These are phyloP conservation scores for Cataglyphis altisquamis DNA, from an alignment of 2,888 invertebrate genomes.

Conservation along the genomic window DNA sequence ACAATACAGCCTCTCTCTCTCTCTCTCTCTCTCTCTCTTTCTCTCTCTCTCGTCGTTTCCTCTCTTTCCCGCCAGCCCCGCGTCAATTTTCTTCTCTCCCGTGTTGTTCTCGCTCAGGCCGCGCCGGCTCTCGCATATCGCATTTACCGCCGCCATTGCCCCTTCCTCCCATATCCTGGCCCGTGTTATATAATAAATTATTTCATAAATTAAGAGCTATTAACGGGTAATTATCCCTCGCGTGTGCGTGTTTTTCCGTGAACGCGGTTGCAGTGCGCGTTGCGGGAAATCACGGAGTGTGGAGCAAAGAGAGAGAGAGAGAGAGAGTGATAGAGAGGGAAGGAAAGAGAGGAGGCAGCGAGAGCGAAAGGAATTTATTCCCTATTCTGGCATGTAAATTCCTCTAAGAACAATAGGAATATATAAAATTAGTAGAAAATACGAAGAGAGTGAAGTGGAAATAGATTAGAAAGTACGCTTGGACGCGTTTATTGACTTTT, in stretches of 20 bases:
- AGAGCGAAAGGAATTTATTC: conserved; percentile 45
- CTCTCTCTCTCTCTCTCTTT: no score
- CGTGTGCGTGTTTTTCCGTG: conserved; percentile 80
- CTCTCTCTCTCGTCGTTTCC: conserved; percentile 34
- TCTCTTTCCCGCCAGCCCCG: conserved; percentile 56
- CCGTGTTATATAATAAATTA: conserved; percentile 80
- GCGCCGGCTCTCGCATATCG: conserved; percentile 48
- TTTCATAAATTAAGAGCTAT: conserved; percentile 82
- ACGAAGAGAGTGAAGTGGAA: conserved; percentile 43
- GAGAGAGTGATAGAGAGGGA: conserved; percentile 12
- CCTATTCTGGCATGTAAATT: conserved; percentile 44
- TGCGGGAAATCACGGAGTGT: conserved; percentile 66
- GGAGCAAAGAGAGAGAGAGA: conserved; percentile 5
- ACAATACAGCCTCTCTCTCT: conserved; percentile 43
- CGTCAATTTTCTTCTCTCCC: conserved; percentile 45
- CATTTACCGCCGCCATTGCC: conserved; percentile 58
- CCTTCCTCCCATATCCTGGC: conserved; percentile 56
- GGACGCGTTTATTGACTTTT: conserved; percentile 39
- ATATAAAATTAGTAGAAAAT: conserved; percentile 51
- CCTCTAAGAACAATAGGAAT: conserved; percentile 53
- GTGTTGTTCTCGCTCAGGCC: conserved; percentile 33
- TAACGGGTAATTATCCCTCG: conserved; percentile 80
- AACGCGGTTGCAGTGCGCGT: conserved; percentile 74
- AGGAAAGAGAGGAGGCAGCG: background rate
- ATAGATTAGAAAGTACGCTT: conserved; percentile 51